A percentile compares a stretch with the other conserved stretches of the same genome.
Evolutionary conservation across 2,888 invertebrate genomes (phyloP).

Genomic region (Orchesella flavescens): DNA sequence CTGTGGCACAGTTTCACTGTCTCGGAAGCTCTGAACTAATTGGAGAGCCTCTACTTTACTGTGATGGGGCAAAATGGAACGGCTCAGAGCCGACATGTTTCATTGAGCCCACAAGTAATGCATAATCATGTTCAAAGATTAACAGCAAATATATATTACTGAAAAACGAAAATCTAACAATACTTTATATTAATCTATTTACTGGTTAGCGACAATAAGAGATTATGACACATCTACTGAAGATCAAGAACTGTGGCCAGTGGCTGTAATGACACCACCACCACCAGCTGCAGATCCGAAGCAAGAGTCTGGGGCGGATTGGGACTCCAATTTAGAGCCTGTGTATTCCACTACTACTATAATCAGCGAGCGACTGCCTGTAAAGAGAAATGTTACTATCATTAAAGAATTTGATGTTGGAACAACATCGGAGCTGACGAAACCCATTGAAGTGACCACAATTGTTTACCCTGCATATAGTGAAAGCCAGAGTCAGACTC

Average conservation of each 20-base stretch:
- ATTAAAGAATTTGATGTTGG: too few species aligned
- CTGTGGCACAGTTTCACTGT: conserved; percentile 67
- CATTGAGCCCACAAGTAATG: conserved; percentile 27
- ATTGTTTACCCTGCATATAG: neutral
- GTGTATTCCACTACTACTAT: neutral
- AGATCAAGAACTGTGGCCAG: conserved; percentile 31
- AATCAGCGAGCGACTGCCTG: neutral
- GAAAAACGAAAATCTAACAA: too few species aligned
- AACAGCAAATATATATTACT: neutral
- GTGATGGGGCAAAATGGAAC: conserved; percentile 68
- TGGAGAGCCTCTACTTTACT: conserved; percentile 58
- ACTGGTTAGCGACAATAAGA: neutral
- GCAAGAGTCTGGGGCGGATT: neutral
- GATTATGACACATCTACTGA: neutral
- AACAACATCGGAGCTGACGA: neutral
- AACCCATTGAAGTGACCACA: neutral
- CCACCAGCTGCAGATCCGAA: neutral
- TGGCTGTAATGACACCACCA: conserved; percentile 1
- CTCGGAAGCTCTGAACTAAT: conserved; percentile 55
- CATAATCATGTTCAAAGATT: too few species aligned
- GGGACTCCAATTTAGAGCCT: neutral
- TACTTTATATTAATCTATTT: neutral
- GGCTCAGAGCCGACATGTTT: conserved; percentile 66
- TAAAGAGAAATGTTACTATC: too few species aligned
- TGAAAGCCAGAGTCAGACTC: neutral